Evolutionary conservation across 2,888 invertebrate genomes (phyloP), one percentile per base, ranked within the genome.

Genomic region (Gari tellinella): DNA sequence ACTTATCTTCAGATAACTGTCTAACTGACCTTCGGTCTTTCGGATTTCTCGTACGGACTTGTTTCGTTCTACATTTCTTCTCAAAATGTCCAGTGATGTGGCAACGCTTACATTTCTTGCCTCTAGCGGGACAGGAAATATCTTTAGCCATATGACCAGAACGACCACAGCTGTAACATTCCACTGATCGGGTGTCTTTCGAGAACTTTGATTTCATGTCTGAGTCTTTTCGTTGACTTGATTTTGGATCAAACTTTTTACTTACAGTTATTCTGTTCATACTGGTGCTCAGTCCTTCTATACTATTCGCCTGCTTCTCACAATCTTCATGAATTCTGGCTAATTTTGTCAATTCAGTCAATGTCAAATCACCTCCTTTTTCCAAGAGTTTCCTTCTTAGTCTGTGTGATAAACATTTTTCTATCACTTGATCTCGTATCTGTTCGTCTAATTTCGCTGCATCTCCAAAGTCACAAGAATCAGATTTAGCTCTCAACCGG

Each of bases 311-410:
- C 17, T 46, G 46, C 8, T 17, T 10, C 17, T 46, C 46, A 8
- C 15, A 15, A 17, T 46, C 17, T 17, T 46, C 46, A 8, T n/a
- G 8, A 17, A 17, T 17, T 8, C 17, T 12, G 14, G 46, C 46
- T 8, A 17, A 14, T 14, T 73, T 64, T 23, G 37, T 17, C 14
- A 73, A 31, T 25, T 55, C n/a, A 2, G 57, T 49, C 38, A 78
- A 46, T 43, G 51, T 73, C 12, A 78, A 15, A n/a, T 43, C 53
- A 23, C 52, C 52, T 21, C 55, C 55, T 26, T 61, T 52, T 43
- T 74, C 73, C 10, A 74, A 40, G 8, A 74, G 37, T 23, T 72
- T 72, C 4, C 72, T 49, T 21, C 68, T 23, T 12, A 80, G 26
- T 12, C 26, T 40, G 4, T 41, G 48, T 8, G 63, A 67, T 0